A percentile compares a stretch with the other conserved stretches of the same genome.
These are phyloP conservation scores for Hippocampus barbouri DNA, from an alignment of 2,113 vertebrate genomes.

Conservation along the genomic window DNA sequence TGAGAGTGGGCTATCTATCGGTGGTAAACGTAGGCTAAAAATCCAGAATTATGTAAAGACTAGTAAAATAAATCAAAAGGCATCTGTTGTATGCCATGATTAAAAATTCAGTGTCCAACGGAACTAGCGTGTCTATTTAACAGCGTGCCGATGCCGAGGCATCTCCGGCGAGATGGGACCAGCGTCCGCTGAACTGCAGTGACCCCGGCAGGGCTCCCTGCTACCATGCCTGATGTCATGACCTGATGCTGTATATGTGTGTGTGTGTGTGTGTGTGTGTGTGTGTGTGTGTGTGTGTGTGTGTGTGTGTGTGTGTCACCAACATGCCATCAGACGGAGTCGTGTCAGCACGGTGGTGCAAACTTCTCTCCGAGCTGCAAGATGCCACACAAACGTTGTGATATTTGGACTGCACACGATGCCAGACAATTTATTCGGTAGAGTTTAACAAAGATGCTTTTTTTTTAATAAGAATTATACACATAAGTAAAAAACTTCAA, in stretches of 20 bases:
- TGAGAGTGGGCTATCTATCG: too few relatives aligned
- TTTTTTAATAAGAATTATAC: too few relatives aligned
- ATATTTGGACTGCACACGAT: background rate
- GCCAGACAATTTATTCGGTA: background rate
- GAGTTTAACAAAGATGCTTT: too few relatives aligned
- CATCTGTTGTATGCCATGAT: too few relatives aligned
- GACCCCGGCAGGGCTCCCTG: slow-evolving; percentile 60
- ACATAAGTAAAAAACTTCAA: too few relatives aligned
- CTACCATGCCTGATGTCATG: slow-evolving; percentile 52
- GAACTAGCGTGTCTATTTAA: slow-evolving; percentile 49
- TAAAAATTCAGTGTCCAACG: background rate
- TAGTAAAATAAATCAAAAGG: too few relatives aligned
- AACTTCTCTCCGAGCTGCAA: background rate
- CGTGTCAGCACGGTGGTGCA: background rate
- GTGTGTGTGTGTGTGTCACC: background rate
- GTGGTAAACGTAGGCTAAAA: too few relatives aligned
- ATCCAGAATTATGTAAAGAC: too few relatives aligned
- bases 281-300: background rate
- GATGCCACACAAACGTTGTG: background rate
- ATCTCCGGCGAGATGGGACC: slow-evolving; percentile 60
- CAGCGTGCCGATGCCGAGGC: slow-evolving; percentile 55
- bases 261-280: slow-evolving; percentile 1
- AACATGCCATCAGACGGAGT: background rate
- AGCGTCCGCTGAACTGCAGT: slow-evolving; percentile 55
- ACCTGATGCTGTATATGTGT: slow-evolving; percentile 13